phyloP scores from a whole-genome alignment of 2,797 vertebrate genomes.

The Heterohyrax brucei region DNA sequence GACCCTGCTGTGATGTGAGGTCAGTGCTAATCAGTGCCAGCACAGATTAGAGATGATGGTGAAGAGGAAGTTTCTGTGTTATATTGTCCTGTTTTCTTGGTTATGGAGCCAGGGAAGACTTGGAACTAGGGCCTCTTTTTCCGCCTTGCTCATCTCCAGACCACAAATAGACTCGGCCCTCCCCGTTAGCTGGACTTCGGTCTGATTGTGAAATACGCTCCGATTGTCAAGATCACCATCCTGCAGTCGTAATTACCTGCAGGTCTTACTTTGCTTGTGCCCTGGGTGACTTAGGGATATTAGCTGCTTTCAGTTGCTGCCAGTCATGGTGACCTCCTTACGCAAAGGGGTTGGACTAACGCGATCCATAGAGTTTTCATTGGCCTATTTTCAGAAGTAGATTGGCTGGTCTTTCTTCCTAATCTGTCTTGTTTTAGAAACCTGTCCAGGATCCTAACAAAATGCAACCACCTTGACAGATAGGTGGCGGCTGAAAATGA shows the following conservation, averaged over 20 bases:
- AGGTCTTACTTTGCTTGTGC: conserved; percentile 85
- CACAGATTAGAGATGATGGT: conserved; percentile 88
- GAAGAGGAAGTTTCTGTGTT: conserved; percentile 91
- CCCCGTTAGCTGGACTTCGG: conserved; percentile 93
- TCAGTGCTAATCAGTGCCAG: conserved; percentile 90
- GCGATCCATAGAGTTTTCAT: background rate
- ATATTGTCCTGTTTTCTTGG: conserved; percentile 91
- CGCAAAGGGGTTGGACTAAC: background rate
- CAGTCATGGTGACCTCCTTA: background rate
- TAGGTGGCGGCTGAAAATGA: background rate
- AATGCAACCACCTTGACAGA: background rate
- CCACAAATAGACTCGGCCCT: conserved; percentile 95
- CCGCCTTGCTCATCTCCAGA: conserved; percentile 93
- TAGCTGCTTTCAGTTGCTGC: background rate
- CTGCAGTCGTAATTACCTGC: conserved; percentile 90
- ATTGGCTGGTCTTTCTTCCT: background rate
- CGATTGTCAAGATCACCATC: conserved; percentile 87
- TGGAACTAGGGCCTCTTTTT: conserved; percentile 93
- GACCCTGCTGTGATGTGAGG: conserved; percentile 88
- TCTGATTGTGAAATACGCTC: conserved; percentile 92
- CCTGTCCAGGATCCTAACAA: background rate
- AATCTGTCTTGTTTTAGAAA: background rate
- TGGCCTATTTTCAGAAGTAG: background rate
- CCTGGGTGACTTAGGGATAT: conserved; percentile 82
- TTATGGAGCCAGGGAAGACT: conserved; percentile 94